Evolutionary conservation across 2,888 invertebrate genomes (phyloP), one percentile per base, ranked within the genome.

Genomic region (Drosophila greeni): DNA sequence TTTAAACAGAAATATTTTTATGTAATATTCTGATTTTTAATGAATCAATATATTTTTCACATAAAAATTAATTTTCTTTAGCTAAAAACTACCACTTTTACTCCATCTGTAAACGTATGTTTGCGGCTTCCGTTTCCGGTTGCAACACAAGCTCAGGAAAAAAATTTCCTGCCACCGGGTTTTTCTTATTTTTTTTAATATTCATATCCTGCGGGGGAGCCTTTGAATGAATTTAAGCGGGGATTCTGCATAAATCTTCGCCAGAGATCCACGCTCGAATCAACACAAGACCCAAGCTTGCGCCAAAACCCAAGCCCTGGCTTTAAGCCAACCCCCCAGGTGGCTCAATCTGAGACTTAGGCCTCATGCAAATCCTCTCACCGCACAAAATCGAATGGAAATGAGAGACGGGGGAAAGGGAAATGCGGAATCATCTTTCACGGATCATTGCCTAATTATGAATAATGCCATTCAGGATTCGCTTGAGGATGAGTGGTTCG

Each of bases 381-480:
- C 84, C 69, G 75, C 73, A n/a, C 45, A 68, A 57, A 65, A 70
- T 66, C 66, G 49, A 66, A 66, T 24, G 49, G 37, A 43, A 61
- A 40, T 61, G 57, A 43, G 72, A 67, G 53, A 14, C 8, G 40
- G 61, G 61, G 72, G 67, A 49, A 74, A 61, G 59, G 61, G 72
- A 69, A 60, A 70, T 73, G 68, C 61, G 71, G 87, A 86, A 86
- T 85, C 87, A 86, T 86, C 87, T 86, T 86, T 87, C 65, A 76
- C 77, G 85, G 81, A 80, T 86, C 85, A 86, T 81, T 87, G 86
- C 73, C 74, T 85, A 84, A 86, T 86, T 84, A 78, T 71, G 77
- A 78, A 75, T 80, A 84, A 86, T 86, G 84, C 86, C 86, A 78
- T 78, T 85, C 84, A 78, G 68, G 66, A 43, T 45, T 49, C 55